Conservation (phyloP, 1,140 invertebrate genomes). For the Meloidogyne exigua region DNA sequence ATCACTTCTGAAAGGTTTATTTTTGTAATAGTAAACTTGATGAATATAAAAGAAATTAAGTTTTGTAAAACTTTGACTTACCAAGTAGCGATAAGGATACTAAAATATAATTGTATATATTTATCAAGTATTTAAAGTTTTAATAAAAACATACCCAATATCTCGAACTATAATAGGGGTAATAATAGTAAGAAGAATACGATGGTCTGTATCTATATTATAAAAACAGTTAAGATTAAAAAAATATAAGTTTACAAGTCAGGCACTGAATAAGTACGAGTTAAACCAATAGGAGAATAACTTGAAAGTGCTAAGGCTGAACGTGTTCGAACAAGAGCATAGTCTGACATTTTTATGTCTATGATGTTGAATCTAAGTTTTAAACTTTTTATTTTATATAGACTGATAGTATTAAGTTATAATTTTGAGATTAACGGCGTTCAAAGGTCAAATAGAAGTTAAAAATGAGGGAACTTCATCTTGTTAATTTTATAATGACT, state of each 20-base stretch:
- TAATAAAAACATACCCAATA: neutral
- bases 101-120: conserved; percentile 27
- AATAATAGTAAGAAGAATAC: conserved; percentile 36
- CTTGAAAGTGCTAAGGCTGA: conserved; percentile 44
- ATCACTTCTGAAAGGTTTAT: too few relatives aligned
- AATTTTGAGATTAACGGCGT: too few relatives aligned
- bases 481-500: neutral
- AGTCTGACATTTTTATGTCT: conserved; percentile 35
- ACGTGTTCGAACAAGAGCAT: conserved; percentile 39
- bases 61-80: neutral
- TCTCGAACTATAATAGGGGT: conserved; percentile 28
- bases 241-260: conserved; percentile 34
- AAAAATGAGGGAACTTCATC: neutral
- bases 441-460: conserved; percentile 2
- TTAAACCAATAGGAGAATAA: conserved; percentile 30
- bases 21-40: neutral
- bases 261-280: conserved; percentile 44
- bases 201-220: conserved; percentile 18
- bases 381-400: neutral
- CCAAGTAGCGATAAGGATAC: neutral
- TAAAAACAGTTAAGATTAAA: neutral
- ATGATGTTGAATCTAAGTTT: neutral
- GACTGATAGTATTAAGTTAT: too few relatives aligned
- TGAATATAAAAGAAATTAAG: neutral
- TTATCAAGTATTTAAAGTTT: conserved; percentile 37